Conservation (phyloP, 2,113 vertebrate species). For the Archilochus colubris region DNA sequence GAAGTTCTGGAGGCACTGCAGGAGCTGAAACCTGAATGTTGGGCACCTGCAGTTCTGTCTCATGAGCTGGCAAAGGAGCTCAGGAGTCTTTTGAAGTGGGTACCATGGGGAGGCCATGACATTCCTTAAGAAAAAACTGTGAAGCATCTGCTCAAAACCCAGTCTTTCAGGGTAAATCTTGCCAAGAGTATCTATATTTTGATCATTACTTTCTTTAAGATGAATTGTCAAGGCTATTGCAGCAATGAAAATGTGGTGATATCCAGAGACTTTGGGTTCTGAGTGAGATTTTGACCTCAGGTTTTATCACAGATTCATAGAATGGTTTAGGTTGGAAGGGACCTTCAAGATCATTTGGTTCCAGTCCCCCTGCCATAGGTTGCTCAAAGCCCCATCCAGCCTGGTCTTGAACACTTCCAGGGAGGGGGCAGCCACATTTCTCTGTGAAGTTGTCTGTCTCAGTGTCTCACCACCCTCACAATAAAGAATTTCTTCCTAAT, state of each 20-base stretch:
- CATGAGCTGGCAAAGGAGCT: not conserved
- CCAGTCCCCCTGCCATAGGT: no score
- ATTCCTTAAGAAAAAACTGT: not conserved
- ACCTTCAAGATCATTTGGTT: no score
- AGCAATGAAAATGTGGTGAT: not conserved
- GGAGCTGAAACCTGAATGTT: not conserved
- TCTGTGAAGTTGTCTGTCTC: no score
- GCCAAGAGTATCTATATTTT: not conserved
- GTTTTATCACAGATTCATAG: not conserved
- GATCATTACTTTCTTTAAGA: not conserved
- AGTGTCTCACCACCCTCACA: no score
- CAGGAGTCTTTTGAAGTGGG: not conserved
- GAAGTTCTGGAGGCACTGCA: conserved; percentile 15
- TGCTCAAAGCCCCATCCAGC: no score
- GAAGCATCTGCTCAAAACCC: not conserved
- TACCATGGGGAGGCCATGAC: not conserved
- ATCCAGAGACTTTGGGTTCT: not conserved
- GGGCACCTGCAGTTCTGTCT: not conserved
- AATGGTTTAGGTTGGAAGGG: no score
- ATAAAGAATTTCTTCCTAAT: no score
- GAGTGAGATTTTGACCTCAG: not conserved
- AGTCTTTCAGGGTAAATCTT: not conserved
- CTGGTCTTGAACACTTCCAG: no score
- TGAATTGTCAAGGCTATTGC: not conserved
- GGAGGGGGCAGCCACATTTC: no score